Conservation (phyloP, 2,797 vertebrate genomes). For the Huso huso region DNA sequence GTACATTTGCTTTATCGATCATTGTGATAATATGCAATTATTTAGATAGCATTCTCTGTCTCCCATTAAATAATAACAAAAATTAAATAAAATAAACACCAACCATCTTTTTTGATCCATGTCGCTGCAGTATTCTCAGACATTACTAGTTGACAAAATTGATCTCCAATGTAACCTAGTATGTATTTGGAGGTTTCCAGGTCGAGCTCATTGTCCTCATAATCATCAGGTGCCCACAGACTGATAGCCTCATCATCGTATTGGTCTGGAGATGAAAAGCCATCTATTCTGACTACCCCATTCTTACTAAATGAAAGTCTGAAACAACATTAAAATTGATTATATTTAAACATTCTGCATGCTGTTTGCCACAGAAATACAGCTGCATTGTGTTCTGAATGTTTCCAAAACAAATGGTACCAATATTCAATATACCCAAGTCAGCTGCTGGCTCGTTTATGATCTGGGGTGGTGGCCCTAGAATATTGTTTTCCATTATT, state of each 20-base stretch:
- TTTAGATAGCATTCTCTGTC: no score
- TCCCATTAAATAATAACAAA: no score
- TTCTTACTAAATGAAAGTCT: conserved; percentile 97
- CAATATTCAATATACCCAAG: no score
- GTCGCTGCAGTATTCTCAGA: conserved; percentile 87
- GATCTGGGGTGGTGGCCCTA: no score
- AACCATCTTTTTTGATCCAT: conserved; percentile 95
- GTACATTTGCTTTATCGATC: no score
- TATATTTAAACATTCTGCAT: no score
- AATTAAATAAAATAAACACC: background rate
- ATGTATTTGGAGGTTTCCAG: conserved; percentile 87
- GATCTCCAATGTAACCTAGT: conserved; percentile 89
- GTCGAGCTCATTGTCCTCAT: conserved; percentile 83
- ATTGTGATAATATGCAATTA: no score
- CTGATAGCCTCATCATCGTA: conserved; percentile 90
- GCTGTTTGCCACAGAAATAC: no score
- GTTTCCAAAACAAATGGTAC: no score
- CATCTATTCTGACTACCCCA: conserved; percentile 90
- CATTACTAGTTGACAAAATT: conserved; percentile 91
- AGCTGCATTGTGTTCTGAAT: no score
- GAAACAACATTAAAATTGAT: conserved; percentile 19
- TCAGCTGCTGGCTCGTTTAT: no score
- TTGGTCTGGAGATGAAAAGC: conserved; percentile 91
- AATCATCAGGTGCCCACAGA: conserved; percentile 81
- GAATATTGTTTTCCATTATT: no score